Conservation (phyloP, 2,797 vertebrate genomes). For the Furcifer pardalis region DNA sequence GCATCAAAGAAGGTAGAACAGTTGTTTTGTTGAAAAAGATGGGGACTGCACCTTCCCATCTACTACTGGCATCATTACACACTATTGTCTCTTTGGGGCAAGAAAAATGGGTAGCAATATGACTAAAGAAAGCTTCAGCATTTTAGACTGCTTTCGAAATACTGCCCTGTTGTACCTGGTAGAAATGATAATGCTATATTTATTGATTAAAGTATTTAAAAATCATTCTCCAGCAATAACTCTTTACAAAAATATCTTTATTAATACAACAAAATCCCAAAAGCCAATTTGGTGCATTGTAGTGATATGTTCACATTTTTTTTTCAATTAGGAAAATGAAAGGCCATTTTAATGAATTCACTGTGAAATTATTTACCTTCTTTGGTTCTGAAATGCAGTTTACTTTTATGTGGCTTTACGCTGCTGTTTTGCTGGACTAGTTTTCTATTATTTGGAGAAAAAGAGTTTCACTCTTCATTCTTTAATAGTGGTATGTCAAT, state of each 20-base stretch:
- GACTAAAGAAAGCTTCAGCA: neutral
- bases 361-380: neutral
- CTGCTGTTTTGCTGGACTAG: neutral
- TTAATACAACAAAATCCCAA: slow-evolving; percentile 20
- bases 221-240: slow-evolving; percentile 7
- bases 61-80: neutral
- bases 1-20: neutral
- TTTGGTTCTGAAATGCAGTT: neutral
- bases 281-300: neutral
- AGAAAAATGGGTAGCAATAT: neutral
- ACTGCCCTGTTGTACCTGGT: neutral
- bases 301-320: slow-evolving; percentile 3
- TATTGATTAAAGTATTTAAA: slow-evolving; percentile 20
- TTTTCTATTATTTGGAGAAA: neutral
- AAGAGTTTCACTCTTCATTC: neutral
- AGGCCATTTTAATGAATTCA: slow-evolving; percentile 11
- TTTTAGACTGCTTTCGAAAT: neutral
- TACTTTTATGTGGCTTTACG: neutral
- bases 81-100: neutral
- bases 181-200: slow-evolving; percentile 18
- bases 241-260: slow-evolving; percentile 12
- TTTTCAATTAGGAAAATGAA: slow-evolving; percentile 16
- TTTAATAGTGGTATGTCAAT: neutral
- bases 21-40: neutral
- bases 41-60: no score